Conservation (phyloP, 2,113 vertebrate genomes). For the Cyanoramphus novaezelandiae region DNA sequence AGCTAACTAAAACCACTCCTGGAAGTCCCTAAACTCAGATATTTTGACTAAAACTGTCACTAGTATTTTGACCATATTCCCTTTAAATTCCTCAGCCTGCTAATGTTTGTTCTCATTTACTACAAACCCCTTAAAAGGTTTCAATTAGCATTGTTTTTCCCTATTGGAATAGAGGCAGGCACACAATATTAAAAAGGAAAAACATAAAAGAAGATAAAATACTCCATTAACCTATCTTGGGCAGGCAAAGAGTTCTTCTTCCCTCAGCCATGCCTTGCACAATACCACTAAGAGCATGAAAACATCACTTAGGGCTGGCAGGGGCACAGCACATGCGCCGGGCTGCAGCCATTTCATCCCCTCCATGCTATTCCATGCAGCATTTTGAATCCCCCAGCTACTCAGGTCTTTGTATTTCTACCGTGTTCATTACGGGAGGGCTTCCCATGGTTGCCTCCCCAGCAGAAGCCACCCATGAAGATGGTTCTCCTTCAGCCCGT, state of each 20-base stretch:
- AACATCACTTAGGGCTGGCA: neutral
- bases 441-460: neutral
- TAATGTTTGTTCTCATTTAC: neutral
- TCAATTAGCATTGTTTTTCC: neutral
- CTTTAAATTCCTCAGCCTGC: neutral
- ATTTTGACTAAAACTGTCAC: neutral
- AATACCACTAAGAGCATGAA: neutral
- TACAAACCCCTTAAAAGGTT: neutral
- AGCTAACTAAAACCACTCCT: neutral
- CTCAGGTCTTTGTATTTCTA: neutral
- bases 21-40: neutral
- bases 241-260: neutral
- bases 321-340: accelerated
- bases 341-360: neutral
- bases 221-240: neutral
- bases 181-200: neutral
- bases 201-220: neutral
- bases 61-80: neutral
- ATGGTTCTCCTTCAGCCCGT: neutral
- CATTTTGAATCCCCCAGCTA: neutral
- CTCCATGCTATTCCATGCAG: neutral
- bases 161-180: neutral
- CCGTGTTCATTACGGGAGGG: accelerated
- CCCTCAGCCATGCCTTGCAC: neutral
- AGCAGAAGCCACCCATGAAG: neutral